phyloP scores from a whole-genome alignment of 2,113 vertebrate genomes.

The Anarhynchus alexandrinus region DNA sequence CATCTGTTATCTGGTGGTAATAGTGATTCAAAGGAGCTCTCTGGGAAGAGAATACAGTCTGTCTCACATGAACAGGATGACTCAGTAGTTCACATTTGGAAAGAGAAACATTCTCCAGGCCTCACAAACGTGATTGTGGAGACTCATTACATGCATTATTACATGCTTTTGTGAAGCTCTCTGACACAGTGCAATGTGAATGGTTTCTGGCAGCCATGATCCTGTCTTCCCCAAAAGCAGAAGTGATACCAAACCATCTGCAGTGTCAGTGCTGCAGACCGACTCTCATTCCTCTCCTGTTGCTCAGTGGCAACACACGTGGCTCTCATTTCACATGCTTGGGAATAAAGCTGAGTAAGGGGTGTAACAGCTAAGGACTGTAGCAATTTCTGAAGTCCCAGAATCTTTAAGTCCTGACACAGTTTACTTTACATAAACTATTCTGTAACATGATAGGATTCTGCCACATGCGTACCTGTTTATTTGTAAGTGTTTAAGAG shows the following conservation, averaged over 20 bases:
- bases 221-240: not conserved
- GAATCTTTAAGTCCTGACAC: not conserved
- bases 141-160: conserved; percentile 3
- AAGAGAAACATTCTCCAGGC: conserved; percentile 29
- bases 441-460: not conserved
- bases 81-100: conserved; percentile 42
- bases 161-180: not conserved
- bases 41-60: conserved; percentile 34
- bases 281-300: not conserved
- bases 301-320: not conserved
- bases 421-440: not conserved
- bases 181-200: not conserved
- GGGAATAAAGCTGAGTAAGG: not conserved
- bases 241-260: not conserved
- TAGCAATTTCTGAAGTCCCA: not conserved
- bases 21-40: conserved; percentile 52
- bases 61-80: conserved; percentile 39
- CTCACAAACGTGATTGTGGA: conserved; percentile 19
- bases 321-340: not conserved
- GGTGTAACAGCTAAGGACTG: not conserved
- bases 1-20: conserved; percentile 52
- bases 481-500: not conserved
- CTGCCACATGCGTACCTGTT: not conserved
- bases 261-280: not conserved
- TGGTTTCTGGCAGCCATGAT: not conserved